A percentile compares a stretch with the other conserved stretches of the same genome.
These are phyloP conservation scores for Zaprionus africanus DNA, from an alignment of 1,140 invertebrate genomes.

Conservation along the genomic window DNA sequence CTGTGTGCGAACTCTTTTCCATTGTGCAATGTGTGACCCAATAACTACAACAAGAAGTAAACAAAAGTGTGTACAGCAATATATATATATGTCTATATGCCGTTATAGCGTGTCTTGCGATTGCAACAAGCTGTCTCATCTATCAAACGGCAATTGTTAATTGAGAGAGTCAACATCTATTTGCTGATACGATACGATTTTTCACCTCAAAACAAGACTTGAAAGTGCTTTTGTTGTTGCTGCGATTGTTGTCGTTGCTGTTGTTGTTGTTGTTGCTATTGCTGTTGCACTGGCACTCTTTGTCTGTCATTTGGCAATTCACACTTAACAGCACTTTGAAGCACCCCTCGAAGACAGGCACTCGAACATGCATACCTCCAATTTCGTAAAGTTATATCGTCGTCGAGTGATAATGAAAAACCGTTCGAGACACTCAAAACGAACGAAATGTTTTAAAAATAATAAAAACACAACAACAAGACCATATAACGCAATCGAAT, in stretches of 20 bases:
- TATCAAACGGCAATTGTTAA: constrained; percentile 69
- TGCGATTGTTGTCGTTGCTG: constrained; percentile 9
- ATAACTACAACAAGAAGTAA: constrained; percentile 35
- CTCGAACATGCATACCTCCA: constrained; percentile 42
- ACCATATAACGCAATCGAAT: constrained; percentile 15
- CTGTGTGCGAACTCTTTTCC: not conserved
- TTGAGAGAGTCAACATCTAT: constrained; percentile 71
- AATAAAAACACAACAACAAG: not conserved
- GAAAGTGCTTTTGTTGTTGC: constrained; percentile 41
- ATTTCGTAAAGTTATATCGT: constrained; percentile 50
- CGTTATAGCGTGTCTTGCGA: constrained; percentile 19
- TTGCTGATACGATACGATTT: constrained; percentile 27
- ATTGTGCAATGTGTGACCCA: constrained; percentile 39
- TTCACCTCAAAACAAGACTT: constrained; percentile 34
- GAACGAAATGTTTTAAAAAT: not conserved
- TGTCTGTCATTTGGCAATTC: constrained; percentile 69
- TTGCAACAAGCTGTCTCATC: constrained; percentile 48
- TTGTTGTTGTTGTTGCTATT: constrained; percentile 2
- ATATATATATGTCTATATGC: constrained; percentile 5
- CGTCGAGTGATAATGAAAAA: constrained; percentile 48
- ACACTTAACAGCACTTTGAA: constrained; percentile 57
- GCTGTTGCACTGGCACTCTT: constrained; percentile 54
- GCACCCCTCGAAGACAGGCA: constrained; percentile 37
- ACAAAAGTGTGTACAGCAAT: constrained; percentile 5
- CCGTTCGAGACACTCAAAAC: constrained; percentile 17